Base-by-base conservation (phyloP, 2,888 invertebrate genomes). In the Epistrophella euchroma region DNA sequence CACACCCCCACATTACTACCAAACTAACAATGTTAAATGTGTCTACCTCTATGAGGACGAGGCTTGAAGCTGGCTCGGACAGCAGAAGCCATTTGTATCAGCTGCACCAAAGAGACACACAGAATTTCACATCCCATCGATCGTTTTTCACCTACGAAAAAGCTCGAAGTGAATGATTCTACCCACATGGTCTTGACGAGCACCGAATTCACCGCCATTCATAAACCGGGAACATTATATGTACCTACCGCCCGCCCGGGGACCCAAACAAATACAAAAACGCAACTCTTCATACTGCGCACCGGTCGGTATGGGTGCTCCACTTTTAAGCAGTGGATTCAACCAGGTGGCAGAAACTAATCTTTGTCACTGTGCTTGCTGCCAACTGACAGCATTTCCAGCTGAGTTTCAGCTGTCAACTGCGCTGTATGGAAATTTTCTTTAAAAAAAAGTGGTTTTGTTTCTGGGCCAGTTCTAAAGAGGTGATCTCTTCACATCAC, bases 111-210 rank as follows among this genome's bases (percentile, higher is more conserved):
- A 28, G 37, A 52, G 32, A 74, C 77, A 86, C 72, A 60, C 55
- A 55, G 37, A 79, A 58, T 66, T 78, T 78, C 83, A 73, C 83
- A 78, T 83, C 75, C 47, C 79, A 72, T 84, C 84, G 84, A 70
- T 75, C 85, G 68, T 82, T 71, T 64, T 83, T 60, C 76, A 86
- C 83, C 71, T 82, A 87, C 82, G 76, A 88, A 74, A 74, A 56
- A 74, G 66, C 75, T 86, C 70, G 74, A 64, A 89, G 56, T 90
- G 90, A 90, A 90, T 90, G 90, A 88, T 88, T 78, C 89, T 88
- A 85, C 90, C 90, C 89, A 90, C 90, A 88, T 88, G 55, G 40
- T 37, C 68, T 66, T 71, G 77, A 77, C 70, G 73, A 73, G 68
- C 68, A 77, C 68, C 66, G 37, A 73, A 78, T 71, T 83, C 78